phyloP scores from a whole-genome alignment of 2,888 invertebrate species.

The Andrena bucephala region DNA sequence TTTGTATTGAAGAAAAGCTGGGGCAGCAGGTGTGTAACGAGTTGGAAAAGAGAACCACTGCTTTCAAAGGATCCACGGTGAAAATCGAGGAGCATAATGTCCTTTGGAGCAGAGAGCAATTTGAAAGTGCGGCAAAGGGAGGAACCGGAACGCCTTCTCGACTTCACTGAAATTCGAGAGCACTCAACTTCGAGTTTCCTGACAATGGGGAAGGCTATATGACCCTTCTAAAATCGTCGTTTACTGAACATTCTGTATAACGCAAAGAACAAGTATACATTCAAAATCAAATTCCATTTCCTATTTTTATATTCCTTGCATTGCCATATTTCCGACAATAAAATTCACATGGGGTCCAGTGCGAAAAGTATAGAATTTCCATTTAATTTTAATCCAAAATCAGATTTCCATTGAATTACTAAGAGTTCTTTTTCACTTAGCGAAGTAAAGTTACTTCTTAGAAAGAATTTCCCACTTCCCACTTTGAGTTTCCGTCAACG shows the following conservation, averaged over 20 bases:
- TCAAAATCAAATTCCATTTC: conserved; percentile 65
- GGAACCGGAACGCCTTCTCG: conserved; percentile 79
- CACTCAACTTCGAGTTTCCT: conserved; percentile 81
- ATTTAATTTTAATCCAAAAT: background rate
- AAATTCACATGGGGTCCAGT: no score
- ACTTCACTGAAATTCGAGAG: conserved; percentile 81
- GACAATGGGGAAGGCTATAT: conserved; percentile 80
- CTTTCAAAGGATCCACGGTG: conserved; percentile 29
- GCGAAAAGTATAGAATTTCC: no score
- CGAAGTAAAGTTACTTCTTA: background rate
- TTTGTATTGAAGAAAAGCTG: background rate
- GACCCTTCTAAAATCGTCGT: conserved; percentile 81
- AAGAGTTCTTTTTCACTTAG: background rate
- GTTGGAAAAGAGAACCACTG: conserved; percentile 72
- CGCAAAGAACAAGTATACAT: conserved; percentile 46
- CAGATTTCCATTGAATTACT: background rate
- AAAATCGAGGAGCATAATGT: conserved; percentile 72
- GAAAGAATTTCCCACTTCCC: no score
- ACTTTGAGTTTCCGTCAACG: background rate
- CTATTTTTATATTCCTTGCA: conserved; percentile 21
- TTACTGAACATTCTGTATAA: conserved; percentile 72
- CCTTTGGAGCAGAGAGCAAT: conserved; percentile 70
- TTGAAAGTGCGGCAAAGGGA: conserved; percentile 75
- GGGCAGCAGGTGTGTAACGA: background rate
- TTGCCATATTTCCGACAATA: no score